phyloP scores from a whole-genome alignment of 2,113 vertebrate species.

The Rana temporaria region DNA sequence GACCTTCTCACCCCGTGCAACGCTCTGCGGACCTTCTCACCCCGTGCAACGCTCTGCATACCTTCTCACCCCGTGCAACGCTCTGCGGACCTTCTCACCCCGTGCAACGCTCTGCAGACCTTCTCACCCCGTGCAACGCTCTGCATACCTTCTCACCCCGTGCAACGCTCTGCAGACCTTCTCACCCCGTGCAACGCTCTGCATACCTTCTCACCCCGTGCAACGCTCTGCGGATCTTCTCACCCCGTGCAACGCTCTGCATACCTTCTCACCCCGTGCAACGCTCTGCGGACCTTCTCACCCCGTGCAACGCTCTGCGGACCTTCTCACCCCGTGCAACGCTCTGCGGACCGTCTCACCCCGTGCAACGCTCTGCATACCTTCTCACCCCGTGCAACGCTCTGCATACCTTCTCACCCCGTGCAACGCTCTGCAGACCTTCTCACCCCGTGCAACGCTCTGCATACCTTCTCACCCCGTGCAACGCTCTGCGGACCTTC shows the following conservation, averaged over 20 bases:
- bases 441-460: too few relatives aligned
- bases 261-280: background rate
- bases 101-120: too few relatives aligned
- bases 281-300: background rate
- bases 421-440: background rate
- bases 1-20: background rate
- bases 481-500: background rate
- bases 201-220: background rate
- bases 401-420: background rate
- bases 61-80: background rate
- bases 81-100: background rate
- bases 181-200: too few relatives aligned
- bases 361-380: background rate
- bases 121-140: too few relatives aligned
- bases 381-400: too few relatives aligned
- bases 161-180: background rate
- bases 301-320: too few relatives aligned
- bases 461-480: background rate
- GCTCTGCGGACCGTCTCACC: background rate
- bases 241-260: too few relatives aligned
- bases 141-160: background rate
- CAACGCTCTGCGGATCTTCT: background rate
- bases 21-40: background rate
- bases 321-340: too few relatives aligned
- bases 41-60: background rate